Evolutionary conservation across 2,797 vertebrate genomes (phyloP).

Genomic region (Phalloptychus januarius): DNA sequence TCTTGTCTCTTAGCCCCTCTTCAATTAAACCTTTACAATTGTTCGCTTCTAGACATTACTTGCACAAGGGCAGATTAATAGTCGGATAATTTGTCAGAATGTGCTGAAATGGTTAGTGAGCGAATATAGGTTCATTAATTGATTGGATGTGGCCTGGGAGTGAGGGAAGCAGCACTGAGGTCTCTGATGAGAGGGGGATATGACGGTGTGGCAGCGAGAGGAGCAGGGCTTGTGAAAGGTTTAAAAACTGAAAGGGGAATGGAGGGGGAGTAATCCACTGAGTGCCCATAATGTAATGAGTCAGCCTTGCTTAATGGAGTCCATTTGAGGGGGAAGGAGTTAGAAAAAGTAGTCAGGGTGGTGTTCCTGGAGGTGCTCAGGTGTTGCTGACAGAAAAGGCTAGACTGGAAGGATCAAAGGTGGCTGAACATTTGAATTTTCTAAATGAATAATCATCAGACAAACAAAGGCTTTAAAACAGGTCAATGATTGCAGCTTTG

Average conservation of each 20-base stretch:
- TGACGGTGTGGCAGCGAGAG: conserved; percentile 8
- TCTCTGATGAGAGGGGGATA: conserved; percentile 31
- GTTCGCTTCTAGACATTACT: conserved; percentile 12
- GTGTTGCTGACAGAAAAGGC: conserved; percentile 15
- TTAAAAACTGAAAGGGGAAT: conserved; percentile 64
- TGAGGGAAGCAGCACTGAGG: conserved; percentile 34
- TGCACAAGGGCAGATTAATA: conserved; percentile 49
- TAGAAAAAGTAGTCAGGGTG: conserved; percentile 35
- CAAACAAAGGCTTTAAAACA: conserved; percentile 8
- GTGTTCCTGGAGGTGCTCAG: conserved; percentile 17
- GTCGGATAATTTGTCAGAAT: conserved; percentile 57
- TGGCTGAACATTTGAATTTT: conserved; percentile 6
- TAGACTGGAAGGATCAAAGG: conserved; percentile 1
- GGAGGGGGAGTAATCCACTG: conserved; percentile 74
- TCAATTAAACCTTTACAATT: conserved; percentile 1
- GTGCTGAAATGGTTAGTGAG: conserved; percentile 54
- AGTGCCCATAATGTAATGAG: conserved; percentile 82
- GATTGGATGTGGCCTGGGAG: conserved; percentile 43
- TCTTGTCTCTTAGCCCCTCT: not conserved
- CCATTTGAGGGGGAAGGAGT: conserved; percentile 57
- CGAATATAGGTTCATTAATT: conserved; percentile 75
- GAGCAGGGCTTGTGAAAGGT: conserved; percentile 44
- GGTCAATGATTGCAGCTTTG: conserved; percentile 11
- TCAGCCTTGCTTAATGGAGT: conserved; percentile 73
- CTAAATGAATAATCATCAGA: conserved; percentile 8